phyloP scores from a whole-genome alignment of 2,888 invertebrate species.

The Pimpla rufipes region DNA sequence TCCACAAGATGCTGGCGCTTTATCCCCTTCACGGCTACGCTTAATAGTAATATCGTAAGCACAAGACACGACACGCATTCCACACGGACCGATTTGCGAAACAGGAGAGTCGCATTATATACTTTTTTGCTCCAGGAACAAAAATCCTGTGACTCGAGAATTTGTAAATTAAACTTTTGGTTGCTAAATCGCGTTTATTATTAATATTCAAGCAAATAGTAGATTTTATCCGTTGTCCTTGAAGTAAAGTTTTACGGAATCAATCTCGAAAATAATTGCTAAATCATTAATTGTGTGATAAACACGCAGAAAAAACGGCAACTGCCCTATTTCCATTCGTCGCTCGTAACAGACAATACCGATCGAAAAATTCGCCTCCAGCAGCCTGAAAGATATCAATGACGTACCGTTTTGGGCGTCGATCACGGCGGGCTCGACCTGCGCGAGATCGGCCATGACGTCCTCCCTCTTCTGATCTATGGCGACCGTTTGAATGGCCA shows the following conservation, averaged over 20 bases:
- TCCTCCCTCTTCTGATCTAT: slow-evolving; percentile 97
- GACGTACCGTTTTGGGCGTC: slow-evolving; percentile 97
- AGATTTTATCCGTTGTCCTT: too few species aligned
- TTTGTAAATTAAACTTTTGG: not conserved
- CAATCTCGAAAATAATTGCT: too few species aligned
- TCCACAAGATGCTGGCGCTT: slow-evolving; percentile 98
- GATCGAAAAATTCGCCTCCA: slow-evolving; percentile 30
- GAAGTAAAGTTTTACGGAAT: too few species aligned
- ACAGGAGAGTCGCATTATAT: slow-evolving; percentile 27
- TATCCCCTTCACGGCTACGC: slow-evolving; percentile 95
- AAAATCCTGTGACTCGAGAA: not conserved
- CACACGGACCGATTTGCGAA: slow-evolving; percentile 13
- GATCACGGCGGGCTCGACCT: slow-evolving; percentile 99
- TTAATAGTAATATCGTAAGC: slow-evolving; percentile 68
- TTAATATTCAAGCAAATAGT: too few species aligned
- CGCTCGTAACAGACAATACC: slow-evolving; percentile 8
- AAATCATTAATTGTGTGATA: too few species aligned
- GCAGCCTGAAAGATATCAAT: not conserved
- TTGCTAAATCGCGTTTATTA: too few species aligned
- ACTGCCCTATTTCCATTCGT: slow-evolving; percentile 1
- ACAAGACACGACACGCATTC: slow-evolving; percentile 43
- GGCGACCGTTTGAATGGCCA: slow-evolving; percentile 96
- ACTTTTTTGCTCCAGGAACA: not conserved
- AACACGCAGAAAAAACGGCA: not conserved
- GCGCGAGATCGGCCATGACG: slow-evolving; percentile 98